Evolutionary conservation across 2,888 invertebrate species (phyloP).

Genomic region (Oegoconia quadripuncta): DNA sequence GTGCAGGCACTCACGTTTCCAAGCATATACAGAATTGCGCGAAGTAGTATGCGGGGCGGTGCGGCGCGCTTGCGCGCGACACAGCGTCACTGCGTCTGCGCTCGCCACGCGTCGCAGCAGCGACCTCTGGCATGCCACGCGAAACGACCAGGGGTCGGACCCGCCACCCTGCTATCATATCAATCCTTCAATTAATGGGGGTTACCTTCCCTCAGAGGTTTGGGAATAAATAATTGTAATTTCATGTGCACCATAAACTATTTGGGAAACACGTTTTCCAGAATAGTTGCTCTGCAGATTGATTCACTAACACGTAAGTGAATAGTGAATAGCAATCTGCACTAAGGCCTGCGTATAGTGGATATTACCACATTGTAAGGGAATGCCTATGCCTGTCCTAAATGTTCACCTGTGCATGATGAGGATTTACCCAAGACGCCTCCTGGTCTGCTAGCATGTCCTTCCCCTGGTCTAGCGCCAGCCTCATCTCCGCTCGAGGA

Average conservation of each 20-base stretch:
- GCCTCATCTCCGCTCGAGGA: conserved; percentile 83
- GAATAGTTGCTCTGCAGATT: too few species aligned
- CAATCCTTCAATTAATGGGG: too few species aligned
- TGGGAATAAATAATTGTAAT: too few species aligned
- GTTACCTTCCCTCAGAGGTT: too few species aligned
- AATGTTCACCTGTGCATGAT: too few species aligned
- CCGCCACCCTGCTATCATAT: conserved; percentile 69
- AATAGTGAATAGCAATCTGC: too few species aligned
- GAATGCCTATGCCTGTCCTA: too few species aligned
- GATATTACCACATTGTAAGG: too few species aligned
- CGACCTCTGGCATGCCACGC: conserved; percentile 72
- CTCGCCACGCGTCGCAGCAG: conserved; percentile 71
- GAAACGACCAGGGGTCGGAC: conserved; percentile 78
- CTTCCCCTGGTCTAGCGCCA: conserved; percentile 78
- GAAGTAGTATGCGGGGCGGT: conserved; percentile 81
- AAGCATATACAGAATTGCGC: conserved; percentile 84
- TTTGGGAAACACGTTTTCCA: too few species aligned
- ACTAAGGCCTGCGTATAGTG: too few species aligned
- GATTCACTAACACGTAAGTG: too few species aligned
- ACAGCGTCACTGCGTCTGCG: conserved; percentile 72
- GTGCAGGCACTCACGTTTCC: conserved; percentile 58
- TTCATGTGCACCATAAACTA: too few species aligned
- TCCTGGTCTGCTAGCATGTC: conserved; percentile 76
- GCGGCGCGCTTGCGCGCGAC: conserved; percentile 63
- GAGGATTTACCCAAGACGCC: conserved; percentile 52